Evolutionary conservation across 2,888 invertebrate species (phyloP), one percentile per base, ranked within the genome.

Genomic region (Drosophila planitibia): DNA sequence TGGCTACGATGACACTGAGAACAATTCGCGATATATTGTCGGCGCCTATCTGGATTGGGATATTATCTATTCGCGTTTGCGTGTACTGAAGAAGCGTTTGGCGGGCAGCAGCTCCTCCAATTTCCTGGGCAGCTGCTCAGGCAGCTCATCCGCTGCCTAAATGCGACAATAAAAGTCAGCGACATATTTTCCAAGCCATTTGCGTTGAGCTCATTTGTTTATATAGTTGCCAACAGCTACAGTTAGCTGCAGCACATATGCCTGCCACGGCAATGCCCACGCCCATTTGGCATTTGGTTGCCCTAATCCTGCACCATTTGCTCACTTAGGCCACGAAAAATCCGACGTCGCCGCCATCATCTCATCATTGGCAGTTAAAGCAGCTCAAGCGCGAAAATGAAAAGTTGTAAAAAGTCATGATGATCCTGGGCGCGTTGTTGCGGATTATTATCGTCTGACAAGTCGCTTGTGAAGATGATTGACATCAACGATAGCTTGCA

Each of bases 1-100:
- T 55, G 95, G 94, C 4, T 97, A 96, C 91, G 94, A 94, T 89
- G 96, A 96, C 77, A 94, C 92, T 12, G 92, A 92, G 16, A 82
- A 91, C 9, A 95, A 95, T 91, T 84, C 92, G 0, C 91, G 97
- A 63, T 95, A 95, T 83, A 93, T 97, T n/a, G 95, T 96, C 71
- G 97, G 97, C 14, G 96, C 95, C 57, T 97, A 97, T 91, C 91
- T 97, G 12, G 96, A 96, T 91, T 97, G 97, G 97, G 97, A 97
- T 92, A 96, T 96, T 88, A 94, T 97, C 76, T 96, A 96, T 87
- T 97, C 96, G 2, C 94, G 95, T 74, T 67, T 93, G 64, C 85
- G 93, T 47, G 92, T 93, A 44, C 85, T 93, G n/a, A 92, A 92
- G 59, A 81, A 76, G 37, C 64, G 60, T 0, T 30, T 63, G 54